A percentile compares a stretch with the other conserved stretches of the same genome.
phyloP scores from a whole-genome alignment of 92 coral and sea anemone species.

The Porites divaricata region DNA sequence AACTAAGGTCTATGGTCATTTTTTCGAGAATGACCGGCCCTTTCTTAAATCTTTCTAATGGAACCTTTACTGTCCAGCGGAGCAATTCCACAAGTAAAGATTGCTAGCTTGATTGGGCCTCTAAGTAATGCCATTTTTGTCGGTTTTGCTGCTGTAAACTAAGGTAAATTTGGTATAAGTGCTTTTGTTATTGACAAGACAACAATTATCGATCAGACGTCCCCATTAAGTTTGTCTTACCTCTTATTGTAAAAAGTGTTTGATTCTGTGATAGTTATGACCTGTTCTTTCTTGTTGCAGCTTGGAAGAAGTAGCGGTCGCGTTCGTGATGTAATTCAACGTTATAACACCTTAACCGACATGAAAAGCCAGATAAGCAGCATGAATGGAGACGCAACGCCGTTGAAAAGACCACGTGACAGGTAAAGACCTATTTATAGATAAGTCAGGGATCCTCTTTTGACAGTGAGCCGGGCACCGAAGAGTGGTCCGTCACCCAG shows the following conservation, averaged over 20 bases:
- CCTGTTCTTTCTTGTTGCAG: conserved; percentile 15
- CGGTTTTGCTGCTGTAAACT: background rate
- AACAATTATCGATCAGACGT: no score
- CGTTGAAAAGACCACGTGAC: conserved; percentile 49
- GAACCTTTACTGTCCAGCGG: no score
- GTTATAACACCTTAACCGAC: conserved; percentile 61
- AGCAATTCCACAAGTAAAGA: no score
- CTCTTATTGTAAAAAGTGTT: background rate
- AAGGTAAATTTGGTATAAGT: no score
- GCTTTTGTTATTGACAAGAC: no score
- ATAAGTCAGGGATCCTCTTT: background rate
- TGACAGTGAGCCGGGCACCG: background rate
- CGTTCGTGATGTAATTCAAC: conserved; percentile 62
- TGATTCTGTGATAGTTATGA: no score
- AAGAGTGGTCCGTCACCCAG: no score
- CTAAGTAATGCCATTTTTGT: background rate
- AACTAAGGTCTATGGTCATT: no score
- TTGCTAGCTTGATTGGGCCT: no score
- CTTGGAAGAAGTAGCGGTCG: conserved; percentile 51
- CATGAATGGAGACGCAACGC: conserved; percentile 45
- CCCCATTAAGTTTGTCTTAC: no score
- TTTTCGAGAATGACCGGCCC: background rate
- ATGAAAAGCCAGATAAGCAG: conserved; percentile 24
- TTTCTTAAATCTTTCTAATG: background rate
- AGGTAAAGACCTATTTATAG: conserved; percentile 18